A percentile compares a stretch with the other conserved stretches of the same genome.
Evolutionary conservation across 2,797 vertebrate species (phyloP).

Genomic region (Cirrhinus mrigala): DNA sequence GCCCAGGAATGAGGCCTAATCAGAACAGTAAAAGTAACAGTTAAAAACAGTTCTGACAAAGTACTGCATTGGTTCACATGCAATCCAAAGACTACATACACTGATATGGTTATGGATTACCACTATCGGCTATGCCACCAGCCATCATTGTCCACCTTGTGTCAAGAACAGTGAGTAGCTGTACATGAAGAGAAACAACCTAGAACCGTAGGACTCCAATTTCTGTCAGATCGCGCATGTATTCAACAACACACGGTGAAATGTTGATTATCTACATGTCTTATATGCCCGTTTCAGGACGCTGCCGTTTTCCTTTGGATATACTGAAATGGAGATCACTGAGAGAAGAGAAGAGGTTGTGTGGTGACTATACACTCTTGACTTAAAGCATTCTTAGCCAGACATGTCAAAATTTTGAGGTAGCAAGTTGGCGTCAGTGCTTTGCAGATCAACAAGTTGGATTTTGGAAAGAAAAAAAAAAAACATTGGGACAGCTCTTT

Average conservation of each 20-base stretch:
- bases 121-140: constrained; percentile 78
- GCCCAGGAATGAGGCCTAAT: constrained; percentile 72
- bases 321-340: constrained; percentile 49
- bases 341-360: constrained; percentile 29
- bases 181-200: constrained; percentile 71
- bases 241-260: constrained; percentile 27
- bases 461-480: constrained; percentile 18
- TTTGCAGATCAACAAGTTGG: constrained; percentile 76
- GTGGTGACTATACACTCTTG: constrained; percentile 40
- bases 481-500: constrained; percentile 12
- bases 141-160: constrained; percentile 75
- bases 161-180: constrained; percentile 63
- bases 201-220: constrained; percentile 40
- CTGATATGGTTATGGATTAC: constrained; percentile 73
- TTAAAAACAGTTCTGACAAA: constrained; percentile 66
- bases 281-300: constrained; percentile 30
- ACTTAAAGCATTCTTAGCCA: constrained; percentile 49
- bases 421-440: constrained; percentile 86
- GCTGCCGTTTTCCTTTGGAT: constrained; percentile 42
- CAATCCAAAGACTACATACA: constrained; percentile 76
- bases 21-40: constrained; percentile 69
- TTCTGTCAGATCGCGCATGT: constrained; percentile 19
- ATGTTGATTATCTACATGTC: constrained; percentile 50
- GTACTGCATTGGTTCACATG: constrained; percentile 84
- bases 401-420: constrained; percentile 76